phyloP scores from a whole-genome alignment of 1,140 invertebrate species.

The Elysia chlorotica region DNA sequence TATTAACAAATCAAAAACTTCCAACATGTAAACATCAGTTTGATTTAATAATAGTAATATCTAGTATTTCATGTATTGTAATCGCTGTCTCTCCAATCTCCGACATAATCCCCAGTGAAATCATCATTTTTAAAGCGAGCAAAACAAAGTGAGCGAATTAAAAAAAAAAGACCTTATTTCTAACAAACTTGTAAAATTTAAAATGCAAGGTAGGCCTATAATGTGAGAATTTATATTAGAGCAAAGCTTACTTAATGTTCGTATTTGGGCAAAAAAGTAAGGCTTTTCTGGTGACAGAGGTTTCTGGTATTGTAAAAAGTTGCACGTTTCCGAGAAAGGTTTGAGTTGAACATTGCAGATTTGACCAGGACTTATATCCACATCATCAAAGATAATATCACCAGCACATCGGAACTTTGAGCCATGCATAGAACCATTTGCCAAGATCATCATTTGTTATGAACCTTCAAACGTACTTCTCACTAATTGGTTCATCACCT shows the following conservation, averaged over 20 bases:
- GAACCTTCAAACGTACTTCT: too few relatives aligned
- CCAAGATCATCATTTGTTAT: too few relatives aligned
- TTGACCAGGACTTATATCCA: constrained; percentile 44
- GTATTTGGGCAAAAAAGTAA: constrained; percentile 58
- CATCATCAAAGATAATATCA: constrained; percentile 53
- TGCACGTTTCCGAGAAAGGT: constrained; percentile 53
- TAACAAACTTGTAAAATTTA: background rate
- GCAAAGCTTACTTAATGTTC: constrained; percentile 49
- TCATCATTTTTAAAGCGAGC: background rate
- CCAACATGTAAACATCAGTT: too few relatives aligned
- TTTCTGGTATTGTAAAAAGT: constrained; percentile 52
- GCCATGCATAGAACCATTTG: too few relatives aligned
- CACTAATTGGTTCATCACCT: too few relatives aligned
- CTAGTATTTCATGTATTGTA: too few relatives aligned
- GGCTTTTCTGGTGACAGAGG: constrained; percentile 52
- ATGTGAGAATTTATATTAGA: too few relatives aligned
- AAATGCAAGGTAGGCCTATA: background rate
- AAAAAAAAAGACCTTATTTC: background rate
- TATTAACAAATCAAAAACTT: too few relatives aligned
- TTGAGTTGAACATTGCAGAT: constrained; percentile 51
- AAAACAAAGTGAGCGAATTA: background rate
- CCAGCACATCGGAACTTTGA: constrained; percentile 51
- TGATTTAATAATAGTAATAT: too few relatives aligned
- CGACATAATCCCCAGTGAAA: background rate
- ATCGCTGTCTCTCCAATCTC: background rate